These are phyloP conservation scores for Chromis chromis DNA, from an alignment of 2,797 vertebrate genomes.

Conservation along the genomic window DNA sequence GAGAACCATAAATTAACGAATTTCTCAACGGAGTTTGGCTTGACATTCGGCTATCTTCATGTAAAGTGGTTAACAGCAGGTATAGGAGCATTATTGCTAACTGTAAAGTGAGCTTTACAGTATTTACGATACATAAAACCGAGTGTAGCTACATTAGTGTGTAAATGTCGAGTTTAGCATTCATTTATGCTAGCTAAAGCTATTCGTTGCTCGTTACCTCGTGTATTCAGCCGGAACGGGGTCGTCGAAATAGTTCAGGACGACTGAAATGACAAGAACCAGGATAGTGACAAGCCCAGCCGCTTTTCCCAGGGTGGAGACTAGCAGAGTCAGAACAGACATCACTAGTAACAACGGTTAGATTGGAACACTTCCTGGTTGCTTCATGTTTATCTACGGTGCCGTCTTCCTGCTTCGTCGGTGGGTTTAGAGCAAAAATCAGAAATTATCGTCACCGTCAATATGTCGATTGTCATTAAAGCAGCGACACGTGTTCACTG, in stretches of 20 bases:
- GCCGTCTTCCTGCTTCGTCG: slow-evolving; percentile 6
- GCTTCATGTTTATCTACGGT: neutral
- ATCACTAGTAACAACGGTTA: accelerated
- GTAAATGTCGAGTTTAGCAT: too few relatives aligned
- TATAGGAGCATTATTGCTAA: neutral
- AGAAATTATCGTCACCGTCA: too few relatives aligned
- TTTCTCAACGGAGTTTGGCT: slow-evolving; percentile 4
- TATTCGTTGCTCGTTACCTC: slow-evolving; percentile 68
- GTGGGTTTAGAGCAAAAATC: neutral
- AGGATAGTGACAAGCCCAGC: slow-evolving; percentile 49
- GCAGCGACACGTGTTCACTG: accelerated
- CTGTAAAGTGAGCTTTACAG: too few relatives aligned
- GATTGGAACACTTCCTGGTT: slow-evolving; percentile 70
- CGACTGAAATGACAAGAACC: slow-evolving; percentile 58
- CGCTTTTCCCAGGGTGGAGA: slow-evolving; percentile 37
- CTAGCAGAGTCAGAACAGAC: slow-evolving; percentile 44
- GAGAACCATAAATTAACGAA: neutral
- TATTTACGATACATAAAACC: too few relatives aligned
- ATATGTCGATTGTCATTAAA: too few relatives aligned
- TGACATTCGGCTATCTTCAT: neutral
- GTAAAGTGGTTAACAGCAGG: too few relatives aligned
- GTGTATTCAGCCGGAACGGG: slow-evolving; percentile 57
- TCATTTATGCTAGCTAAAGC: neutral
- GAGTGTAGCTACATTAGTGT: too few relatives aligned
- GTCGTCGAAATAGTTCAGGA: slow-evolving; percentile 74